phyloP scores from a whole-genome alignment of 2,797 vertebrate genomes.

The Dromococcyx pavoninus region DNA sequence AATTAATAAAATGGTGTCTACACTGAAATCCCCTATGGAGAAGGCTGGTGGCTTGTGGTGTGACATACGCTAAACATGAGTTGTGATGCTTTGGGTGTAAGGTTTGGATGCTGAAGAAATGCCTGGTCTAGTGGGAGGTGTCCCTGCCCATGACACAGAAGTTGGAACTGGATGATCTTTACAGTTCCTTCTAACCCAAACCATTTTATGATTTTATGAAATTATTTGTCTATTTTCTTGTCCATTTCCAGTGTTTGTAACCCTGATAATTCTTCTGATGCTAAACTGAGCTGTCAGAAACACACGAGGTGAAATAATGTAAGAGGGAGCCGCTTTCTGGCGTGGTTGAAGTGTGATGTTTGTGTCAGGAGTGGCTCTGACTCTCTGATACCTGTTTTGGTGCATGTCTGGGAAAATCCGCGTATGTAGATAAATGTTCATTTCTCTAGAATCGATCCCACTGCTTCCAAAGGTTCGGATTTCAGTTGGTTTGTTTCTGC shows the following conservation, averaged over 20 bases:
- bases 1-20: background rate
- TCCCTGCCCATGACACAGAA: too few species aligned
- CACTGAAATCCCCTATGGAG: background rate
- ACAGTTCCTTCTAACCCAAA: too few species aligned
- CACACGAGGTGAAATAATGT: background rate
- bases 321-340: background rate
- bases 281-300: background rate
- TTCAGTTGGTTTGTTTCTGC: background rate
- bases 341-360: background rate
- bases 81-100: background rate
- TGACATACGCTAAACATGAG: rapidly evolving
- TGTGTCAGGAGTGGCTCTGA: background rate
- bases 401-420: background rate
- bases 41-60: background rate
- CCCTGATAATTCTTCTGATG: rapidly evolving
- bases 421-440: background rate
- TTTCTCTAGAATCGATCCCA: background rate
- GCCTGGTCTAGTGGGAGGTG: too few species aligned
- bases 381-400: rapidly evolving
- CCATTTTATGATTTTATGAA: too few species aligned
- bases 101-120: background rate
- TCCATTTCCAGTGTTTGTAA: background rate
- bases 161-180: too few species aligned
- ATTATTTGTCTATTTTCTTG: background rate
- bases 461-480: background rate